Evolutionary conservation across 2,888 invertebrate species (phyloP).

Genomic region (Dolomedes plantarius): DNA sequence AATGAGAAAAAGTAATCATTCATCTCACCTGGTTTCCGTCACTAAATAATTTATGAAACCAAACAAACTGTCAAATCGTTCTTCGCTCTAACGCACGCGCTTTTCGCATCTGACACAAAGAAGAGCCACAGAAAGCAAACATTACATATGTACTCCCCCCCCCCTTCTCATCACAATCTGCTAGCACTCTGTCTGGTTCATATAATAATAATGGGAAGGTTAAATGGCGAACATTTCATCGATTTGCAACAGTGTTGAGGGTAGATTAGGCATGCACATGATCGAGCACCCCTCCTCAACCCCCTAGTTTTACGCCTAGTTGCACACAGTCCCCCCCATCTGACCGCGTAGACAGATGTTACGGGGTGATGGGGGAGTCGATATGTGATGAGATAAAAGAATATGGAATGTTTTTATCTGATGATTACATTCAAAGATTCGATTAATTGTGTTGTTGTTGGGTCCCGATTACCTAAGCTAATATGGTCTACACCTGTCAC

Average conservation of each 20-base stretch:
- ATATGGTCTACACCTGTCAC: no score
- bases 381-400: background rate
- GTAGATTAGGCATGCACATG: conserved; percentile 51
- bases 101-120: background rate
- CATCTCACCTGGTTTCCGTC: no score
- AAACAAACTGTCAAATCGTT: background rate
- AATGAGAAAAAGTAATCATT: no score
- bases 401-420: background rate
- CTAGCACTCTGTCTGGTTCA: background rate
- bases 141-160: background rate
- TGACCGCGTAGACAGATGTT: background rate
- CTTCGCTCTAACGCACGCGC: background rate
- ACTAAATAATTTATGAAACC: background rate
- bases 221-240: conserved; percentile 55
- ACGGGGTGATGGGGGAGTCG: background rate
- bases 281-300: background rate
- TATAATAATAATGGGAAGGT: conserved; percentile 44
- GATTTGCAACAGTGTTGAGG: conserved; percentile 48
- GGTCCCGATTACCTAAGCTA: no score
- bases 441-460: no score
- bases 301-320: conserved; percentile 9
- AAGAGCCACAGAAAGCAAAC: background rate
- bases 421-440: no score
- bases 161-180: conserved; percentile 17
- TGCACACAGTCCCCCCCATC: background rate